Evolutionary conservation across 2,888 invertebrate species (phyloP), one percentile per base, ranked within the genome.

Genomic region (Nineta flava): DNA sequence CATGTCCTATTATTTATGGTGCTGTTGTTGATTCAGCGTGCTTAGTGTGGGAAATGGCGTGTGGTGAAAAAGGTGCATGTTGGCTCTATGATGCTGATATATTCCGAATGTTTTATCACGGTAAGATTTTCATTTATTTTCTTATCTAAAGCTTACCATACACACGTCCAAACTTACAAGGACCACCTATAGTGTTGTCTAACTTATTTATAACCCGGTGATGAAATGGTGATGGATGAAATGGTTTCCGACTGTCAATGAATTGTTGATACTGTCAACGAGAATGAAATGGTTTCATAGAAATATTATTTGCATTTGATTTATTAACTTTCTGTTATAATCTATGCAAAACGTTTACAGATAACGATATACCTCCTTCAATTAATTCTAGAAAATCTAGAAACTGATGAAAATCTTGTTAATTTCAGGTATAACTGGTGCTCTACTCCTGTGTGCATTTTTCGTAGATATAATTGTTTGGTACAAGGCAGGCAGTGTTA

Each of bases 1-100:
- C 92, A 58, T 93, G 93, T 67, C 91, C 92, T n/a, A 88, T 92
- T 58, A 80, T 93, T 57, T 93, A 93, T 68, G 93, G 92, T 53
- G 86, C 87, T 42, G 87, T 92, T 4, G 86, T 93, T 50, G 93
- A 93, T 72, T 88, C 87, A 2, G 88, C 92, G 5, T 93, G 93
- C 65, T 75, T 90, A 32, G 80, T 90, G 57, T 87, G 92, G 75
- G 88, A 90, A 66, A 77, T 76, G 51, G 78, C 84, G 2, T 90
- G 90, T 64, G 85, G 83, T 43, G 75, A 83, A 60, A 71, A 79
- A 57, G 91, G 90, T 52, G 90, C 87, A 44, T 93, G 93, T 68
- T 83, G 83, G 58, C 75, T 87, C n/a, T 93, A 92, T 65, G 87
- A 93, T 67, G 79, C 82, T 42, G 81, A 85, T 59, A 77, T 80